Conservation (phyloP, 2,888 invertebrate genomes). For the Nomada lathburiana region DNA sequence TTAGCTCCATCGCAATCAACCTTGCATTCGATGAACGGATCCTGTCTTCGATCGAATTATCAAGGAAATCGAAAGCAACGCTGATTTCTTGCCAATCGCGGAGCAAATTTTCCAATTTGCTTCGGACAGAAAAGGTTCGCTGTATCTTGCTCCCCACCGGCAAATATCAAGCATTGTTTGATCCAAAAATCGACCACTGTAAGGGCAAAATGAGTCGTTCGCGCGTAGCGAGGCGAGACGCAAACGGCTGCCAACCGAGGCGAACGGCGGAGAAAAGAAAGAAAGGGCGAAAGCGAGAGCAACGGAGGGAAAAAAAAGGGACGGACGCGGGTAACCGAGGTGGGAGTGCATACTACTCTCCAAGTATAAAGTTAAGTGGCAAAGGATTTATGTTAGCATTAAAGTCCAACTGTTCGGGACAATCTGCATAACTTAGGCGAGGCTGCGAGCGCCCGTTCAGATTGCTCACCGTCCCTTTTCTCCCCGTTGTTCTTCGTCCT, state of each 20-base stretch:
- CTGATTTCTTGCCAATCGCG: neutral
- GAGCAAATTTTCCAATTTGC: neutral
- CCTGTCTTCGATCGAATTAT: slow-evolving; percentile 44
- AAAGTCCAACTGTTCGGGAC: slow-evolving; percentile 83
- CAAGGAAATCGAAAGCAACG: slow-evolving; percentile 23
- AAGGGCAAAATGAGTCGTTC: slow-evolving; percentile 42
- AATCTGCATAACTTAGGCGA: slow-evolving; percentile 82
- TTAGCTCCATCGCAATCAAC: slow-evolving; percentile 21
- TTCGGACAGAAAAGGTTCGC: neutral
- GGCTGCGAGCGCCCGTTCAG: slow-evolving; percentile 70
- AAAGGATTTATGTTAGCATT: slow-evolving; percentile 83
- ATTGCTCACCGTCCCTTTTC: slow-evolving; percentile 53
- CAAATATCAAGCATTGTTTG: slow-evolving; percentile 8
- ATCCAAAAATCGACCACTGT: slow-evolving; percentile 47
- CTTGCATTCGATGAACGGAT: slow-evolving; percentile 71
- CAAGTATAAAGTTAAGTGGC: slow-evolving; percentile 83
- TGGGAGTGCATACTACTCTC: slow-evolving; percentile 69
- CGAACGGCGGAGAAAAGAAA: slow-evolving; percentile 6
- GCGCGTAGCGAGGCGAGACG: neutral
- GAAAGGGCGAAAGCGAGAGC: slow-evolving; percentile 19
- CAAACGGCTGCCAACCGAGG: slow-evolving; percentile 5
- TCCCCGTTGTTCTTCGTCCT: slow-evolving; percentile 35
- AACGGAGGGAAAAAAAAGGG: slow-evolving; percentile 14
- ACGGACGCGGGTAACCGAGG: slow-evolving; percentile 55
- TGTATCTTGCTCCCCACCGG: neutral